These are phyloP conservation scores for Eubasilissa regina DNA, from an alignment of 1,140 invertebrate genomes.

Conservation along the genomic window DNA sequence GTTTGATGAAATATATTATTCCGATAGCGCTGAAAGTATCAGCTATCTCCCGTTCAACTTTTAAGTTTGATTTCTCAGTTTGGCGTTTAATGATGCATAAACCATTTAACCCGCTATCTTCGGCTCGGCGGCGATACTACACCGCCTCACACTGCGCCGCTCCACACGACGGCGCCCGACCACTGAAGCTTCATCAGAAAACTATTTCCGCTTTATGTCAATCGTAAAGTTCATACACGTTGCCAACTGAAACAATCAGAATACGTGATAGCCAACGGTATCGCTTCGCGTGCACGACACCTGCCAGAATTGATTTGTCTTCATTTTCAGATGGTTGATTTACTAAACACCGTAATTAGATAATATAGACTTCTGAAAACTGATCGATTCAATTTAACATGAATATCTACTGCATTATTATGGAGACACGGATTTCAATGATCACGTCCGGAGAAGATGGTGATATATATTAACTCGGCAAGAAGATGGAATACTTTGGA, in stretches of 20 bases:
- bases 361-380: no score
- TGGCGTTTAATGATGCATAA: conserved; percentile 58
- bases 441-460: no score
- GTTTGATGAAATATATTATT: conserved; percentile 17
- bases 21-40: background rate
- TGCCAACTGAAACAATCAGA: background rate
- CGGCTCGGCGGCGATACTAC: conserved; percentile 26
- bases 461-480: no score
- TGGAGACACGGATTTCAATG: no score
- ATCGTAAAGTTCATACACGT: conserved; percentile 3
- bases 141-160: conserved; percentile 2
- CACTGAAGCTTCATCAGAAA: conserved; percentile 7
- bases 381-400: no score
- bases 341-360: no score
- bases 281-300: no score
- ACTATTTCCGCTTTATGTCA: conserved; percentile 16
- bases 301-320: no score
- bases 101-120: conserved; percentile 59
- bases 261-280: no score
- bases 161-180: no score
- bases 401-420: no score
- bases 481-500: conserved; percentile 7
- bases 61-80: conserved; percentile 49
- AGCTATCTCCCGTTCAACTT: conserved; percentile 41
- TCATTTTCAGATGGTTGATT: no score